Evolutionary conservation across 2,797 vertebrate genomes (phyloP), one percentile per base, ranked within the genome.

Genomic region (Hephaestus fuliginosus): DNA sequence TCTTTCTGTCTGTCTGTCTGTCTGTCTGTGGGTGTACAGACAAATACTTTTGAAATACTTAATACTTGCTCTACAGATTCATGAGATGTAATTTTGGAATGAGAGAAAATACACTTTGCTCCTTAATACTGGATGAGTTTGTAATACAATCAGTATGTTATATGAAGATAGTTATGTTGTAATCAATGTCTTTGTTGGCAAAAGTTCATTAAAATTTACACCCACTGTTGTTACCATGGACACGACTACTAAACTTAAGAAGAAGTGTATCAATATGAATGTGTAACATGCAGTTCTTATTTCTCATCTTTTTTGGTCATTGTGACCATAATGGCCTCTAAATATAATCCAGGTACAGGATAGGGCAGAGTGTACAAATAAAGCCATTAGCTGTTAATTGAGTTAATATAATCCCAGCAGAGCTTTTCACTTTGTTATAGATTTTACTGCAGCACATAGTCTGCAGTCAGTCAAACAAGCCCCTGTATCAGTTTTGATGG

Each of bases 1-100:
- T 51, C 12, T 70, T 20, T 66, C 22, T 52, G 11, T 60, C 13
- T 70, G 17, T 66, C 28, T 70, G 17, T 66, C 28, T 36, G 33
- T 7, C 33, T 36, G 33, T 36, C 33, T 39, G 36, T 33, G 3
- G 10, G 20, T 63, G 41, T 36, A 63, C 44, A 20, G 51, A 70
- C 3, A 14, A 20, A 39, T 10, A 14, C 30, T 18, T 57, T 6
- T 63, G 25, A 11, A 36, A 57, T 56, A 7, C 18, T 48, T 28
- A 9, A 36, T 22, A 68, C 22, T 64, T 18, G 4, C 12, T 18
- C 7, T 14, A 15, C 14, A 39, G 13, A n/a, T 75, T 60, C n/a
- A 52, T 15, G n/a, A 53, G 17, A 36, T 52, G 3, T 49, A 4
- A 51, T 14, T 57, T 22, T 63, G 4, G 43, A 9, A 43, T 1